Percentiles rank a stretch among this genome's conserved stretches.
Conservation (phyloP, 2,797 vertebrate species). For the Nasua narica region DNA sequence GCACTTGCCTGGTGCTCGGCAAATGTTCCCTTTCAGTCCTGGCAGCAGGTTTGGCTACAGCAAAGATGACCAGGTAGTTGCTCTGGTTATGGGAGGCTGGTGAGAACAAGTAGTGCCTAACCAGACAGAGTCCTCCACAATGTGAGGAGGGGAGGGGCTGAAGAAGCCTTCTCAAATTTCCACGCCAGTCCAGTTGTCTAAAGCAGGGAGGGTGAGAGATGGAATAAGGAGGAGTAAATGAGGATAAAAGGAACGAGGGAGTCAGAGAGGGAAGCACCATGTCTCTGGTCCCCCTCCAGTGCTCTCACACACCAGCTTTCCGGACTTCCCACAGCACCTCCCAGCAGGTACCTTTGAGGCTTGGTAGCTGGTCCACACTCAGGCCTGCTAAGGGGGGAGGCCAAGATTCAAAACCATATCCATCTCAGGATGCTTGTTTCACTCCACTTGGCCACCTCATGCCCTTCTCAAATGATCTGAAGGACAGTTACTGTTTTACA, state of each 20-base stretch:
- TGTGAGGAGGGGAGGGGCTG: accelerated
- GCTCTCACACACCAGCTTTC: no score
- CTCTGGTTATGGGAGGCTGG: background rate
- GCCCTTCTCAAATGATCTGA: background rate
- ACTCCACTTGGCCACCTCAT: background rate
- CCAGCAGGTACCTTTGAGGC: no score
- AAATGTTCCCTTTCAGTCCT: background rate
- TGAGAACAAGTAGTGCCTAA: background rate
- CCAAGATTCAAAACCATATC: background rate
- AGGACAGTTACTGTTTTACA: background rate
- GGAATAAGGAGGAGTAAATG: background rate
- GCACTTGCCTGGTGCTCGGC: background rate
- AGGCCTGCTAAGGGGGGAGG: background rate
- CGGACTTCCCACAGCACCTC: background rate
- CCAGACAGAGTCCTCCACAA: background rate
- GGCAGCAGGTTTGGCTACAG: background rate
- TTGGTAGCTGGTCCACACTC: background rate
- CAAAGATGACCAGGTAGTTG: background rate
- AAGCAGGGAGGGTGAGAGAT: background rate
- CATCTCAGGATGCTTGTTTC: background rate
- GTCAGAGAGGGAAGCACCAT: background rate
- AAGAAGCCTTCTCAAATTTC: background rate
- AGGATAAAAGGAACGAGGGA: background rate
- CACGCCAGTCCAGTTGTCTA: no score
- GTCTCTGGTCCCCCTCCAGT: accelerated